Evolutionary conservation across 2,113 vertebrate species (phyloP).

Genomic region (Nycticryphes semicollaris): DNA sequence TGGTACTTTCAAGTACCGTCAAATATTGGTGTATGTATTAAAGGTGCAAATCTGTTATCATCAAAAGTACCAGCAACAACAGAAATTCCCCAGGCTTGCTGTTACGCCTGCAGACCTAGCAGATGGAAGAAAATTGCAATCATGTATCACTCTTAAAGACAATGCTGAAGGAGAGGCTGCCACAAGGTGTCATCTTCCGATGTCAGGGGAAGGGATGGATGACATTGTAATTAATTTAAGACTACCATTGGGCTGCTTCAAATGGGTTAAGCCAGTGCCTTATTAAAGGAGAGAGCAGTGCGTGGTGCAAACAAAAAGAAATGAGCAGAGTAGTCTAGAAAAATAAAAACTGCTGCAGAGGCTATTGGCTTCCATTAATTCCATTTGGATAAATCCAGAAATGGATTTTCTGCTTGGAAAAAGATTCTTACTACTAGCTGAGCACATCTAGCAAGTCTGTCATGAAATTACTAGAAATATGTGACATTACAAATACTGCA

Average conservation of each 20-base stretch:
- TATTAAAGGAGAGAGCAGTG: background rate
- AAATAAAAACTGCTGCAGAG: background rate
- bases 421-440: background rate
- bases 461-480: background rate
- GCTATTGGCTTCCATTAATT: background rate
- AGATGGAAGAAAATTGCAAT: constrained; percentile 12
- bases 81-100: background rate
- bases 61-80: background rate
- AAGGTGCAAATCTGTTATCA: background rate
- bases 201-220: constrained; percentile 13
- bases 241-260: background rate
- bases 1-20: background rate
- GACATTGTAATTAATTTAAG: constrained; percentile 20
- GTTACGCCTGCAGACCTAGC: background rate
- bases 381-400: background rate
- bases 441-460: background rate
- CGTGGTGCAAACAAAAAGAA: background rate
- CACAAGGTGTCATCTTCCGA: background rate
- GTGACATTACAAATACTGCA: background rate
- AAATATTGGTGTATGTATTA: background rate
- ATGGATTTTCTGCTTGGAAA: background rate
- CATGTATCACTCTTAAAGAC: constrained; percentile 23
- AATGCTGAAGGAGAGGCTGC: constrained; percentile 2
- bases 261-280: background rate
- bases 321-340: background rate